These are phyloP conservation scores for Falco naumanni DNA, from an alignment of 2,797 vertebrate species.

Conservation along the genomic window DNA sequence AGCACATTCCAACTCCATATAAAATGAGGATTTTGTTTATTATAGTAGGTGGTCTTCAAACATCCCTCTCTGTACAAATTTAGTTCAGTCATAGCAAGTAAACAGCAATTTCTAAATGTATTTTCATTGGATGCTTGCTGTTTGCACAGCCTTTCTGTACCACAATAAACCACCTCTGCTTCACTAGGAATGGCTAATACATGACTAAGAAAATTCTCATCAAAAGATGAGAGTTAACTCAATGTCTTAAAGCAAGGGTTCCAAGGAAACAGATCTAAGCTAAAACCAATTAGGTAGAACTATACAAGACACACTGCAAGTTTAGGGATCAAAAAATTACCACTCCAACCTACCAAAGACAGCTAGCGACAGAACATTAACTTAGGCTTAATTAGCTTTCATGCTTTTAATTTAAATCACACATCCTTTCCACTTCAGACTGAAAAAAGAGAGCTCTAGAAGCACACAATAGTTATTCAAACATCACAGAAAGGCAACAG, in stretches of 20 bases:
- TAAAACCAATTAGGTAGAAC: neutral
- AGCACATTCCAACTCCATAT: neutral
- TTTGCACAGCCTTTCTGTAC: neutral
- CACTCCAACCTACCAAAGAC: neutral
- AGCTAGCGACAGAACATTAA: neutral
- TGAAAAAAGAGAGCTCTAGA: neutral
- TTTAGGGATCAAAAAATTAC: neutral
- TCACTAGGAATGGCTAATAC: neutral
- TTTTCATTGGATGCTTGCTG: neutral
- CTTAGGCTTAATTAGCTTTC: neutral
- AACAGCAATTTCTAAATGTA: neutral
- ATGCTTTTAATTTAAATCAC: neutral
- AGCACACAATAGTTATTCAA: neutral
- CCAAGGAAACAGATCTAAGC: neutral
- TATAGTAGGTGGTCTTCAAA: neutral
- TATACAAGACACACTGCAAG: neutral
- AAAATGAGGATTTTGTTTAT: neutral
- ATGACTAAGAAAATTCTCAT: neutral
- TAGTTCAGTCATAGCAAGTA: neutral
- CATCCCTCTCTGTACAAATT: accelerated
- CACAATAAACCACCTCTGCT: neutral
- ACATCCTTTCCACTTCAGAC: neutral
- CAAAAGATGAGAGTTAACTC: neutral
- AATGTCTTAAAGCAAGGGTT: neutral
- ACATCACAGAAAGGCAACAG: neutral